Conservation (phyloP, 2,797 vertebrate genomes). For the Diplodus puntazzo region DNA sequence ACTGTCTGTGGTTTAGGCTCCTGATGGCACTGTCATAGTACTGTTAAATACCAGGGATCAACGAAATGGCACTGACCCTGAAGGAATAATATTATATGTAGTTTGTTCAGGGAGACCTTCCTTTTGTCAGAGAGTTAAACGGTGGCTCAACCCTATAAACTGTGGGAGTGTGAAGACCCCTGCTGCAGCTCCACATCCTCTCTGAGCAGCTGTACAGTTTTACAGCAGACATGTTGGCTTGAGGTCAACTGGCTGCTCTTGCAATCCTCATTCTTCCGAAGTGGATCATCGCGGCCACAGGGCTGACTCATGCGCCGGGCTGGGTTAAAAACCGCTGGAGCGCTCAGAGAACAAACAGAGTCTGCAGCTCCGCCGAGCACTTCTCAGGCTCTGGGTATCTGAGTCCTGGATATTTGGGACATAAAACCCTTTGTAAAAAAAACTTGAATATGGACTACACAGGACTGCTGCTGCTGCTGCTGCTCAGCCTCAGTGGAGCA, state of each 20-base stretch:
- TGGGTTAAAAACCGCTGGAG: slow-evolving; percentile 70
- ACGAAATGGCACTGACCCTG: neutral
- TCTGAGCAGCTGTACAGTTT: slow-evolving; percentile 52
- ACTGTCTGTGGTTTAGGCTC: slow-evolving; percentile 9
- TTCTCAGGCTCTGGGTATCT: slow-evolving; percentile 14
- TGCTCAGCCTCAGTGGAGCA: slow-evolving; percentile 51
- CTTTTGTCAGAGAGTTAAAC: slow-evolving; percentile 1
- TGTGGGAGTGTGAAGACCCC: neutral
- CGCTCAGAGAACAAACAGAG: slow-evolving; percentile 51
- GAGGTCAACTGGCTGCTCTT: slow-evolving; percentile 61
- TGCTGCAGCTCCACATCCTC: neutral
- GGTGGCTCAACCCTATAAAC: neutral
- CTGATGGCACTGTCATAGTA: slow-evolving; percentile 1
- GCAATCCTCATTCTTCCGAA: slow-evolving; percentile 78
- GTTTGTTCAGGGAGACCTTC: neutral
- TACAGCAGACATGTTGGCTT: slow-evolving; percentile 52
- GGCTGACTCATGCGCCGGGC: slow-evolving; percentile 77
- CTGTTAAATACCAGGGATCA: neutral
- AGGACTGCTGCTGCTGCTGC: slow-evolving; percentile 61
- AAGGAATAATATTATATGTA: neutral
- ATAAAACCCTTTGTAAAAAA: neutral
- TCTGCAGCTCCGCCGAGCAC: slow-evolving; percentile 49
- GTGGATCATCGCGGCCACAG: slow-evolving; percentile 77
- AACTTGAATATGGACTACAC: slow-evolving; percentile 61
- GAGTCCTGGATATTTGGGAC: slow-evolving; percentile 6